Conservation (phyloP, 1,140 invertebrate species). For the Orussus abietinus region DNA sequence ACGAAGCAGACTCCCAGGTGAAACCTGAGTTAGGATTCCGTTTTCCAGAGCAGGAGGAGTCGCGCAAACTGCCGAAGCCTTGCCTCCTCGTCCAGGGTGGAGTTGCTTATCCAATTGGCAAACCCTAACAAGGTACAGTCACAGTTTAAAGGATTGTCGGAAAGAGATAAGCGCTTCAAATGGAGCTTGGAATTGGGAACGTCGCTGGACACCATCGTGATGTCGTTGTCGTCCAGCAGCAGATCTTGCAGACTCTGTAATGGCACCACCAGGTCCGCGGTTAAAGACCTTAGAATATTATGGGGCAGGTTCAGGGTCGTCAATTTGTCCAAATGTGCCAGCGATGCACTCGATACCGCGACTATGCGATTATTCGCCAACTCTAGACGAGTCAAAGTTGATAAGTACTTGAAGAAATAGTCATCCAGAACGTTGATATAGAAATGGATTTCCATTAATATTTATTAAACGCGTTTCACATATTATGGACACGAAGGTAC, state of each 20-base stretch:
- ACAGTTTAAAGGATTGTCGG: slow-evolving; percentile 81
- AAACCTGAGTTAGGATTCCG: slow-evolving; percentile 67
- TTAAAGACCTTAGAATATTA: slow-evolving; percentile 74
- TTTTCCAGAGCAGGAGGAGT: slow-evolving; percentile 79
- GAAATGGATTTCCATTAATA: no score
- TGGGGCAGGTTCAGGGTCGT: slow-evolving; percentile 71
- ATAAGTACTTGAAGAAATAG: slow-evolving; percentile 72
- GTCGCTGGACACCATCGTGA: slow-evolving; percentile 74
- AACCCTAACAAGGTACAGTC: slow-evolving; percentile 77
- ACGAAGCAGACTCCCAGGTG: slow-evolving; percentile 61
- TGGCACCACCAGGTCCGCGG: slow-evolving; percentile 73
- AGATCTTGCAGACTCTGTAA: slow-evolving; percentile 65
- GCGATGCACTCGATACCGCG: slow-evolving; percentile 74
- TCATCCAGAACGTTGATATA: slow-evolving; percentile 80
- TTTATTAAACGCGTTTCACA: no score
- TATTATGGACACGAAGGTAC: no score
- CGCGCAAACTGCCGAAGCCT: slow-evolving; percentile 70
- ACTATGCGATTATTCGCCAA: slow-evolving; percentile 80
- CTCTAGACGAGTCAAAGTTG: slow-evolving; percentile 64
- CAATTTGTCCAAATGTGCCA: slow-evolving; percentile 71
- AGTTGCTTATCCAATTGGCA: slow-evolving; percentile 69
- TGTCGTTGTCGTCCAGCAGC: slow-evolving; percentile 77
- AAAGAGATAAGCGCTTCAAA: slow-evolving; percentile 64
- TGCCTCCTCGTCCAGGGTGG: slow-evolving; percentile 59
- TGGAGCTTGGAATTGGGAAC: slow-evolving; percentile 62